phyloP scores from a whole-genome alignment of 2,113 vertebrate genomes.

The Phrynosoma blainvillii region DNA sequence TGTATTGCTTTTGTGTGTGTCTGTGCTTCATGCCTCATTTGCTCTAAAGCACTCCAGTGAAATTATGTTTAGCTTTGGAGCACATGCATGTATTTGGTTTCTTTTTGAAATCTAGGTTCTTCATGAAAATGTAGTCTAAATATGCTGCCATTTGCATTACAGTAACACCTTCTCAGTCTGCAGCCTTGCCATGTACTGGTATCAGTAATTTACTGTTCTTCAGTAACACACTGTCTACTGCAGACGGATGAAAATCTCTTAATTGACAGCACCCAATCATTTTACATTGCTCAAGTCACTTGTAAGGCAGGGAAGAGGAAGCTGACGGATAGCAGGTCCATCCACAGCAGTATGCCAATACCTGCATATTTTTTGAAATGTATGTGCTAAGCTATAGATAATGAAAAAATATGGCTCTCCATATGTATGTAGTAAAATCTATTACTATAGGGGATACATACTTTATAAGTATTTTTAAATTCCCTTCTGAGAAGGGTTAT shows the following conservation, averaged over 20 bases:
- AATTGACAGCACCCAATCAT: conserved; percentile 35
- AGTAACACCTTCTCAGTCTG: neutral
- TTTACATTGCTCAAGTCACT: conserved; percentile 56
- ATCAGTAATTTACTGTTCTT: conserved; percentile 12
- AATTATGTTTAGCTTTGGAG: neutral
- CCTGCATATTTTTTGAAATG: conserved; percentile 63
- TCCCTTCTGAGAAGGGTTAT: conserved; percentile 93
- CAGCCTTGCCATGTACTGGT: conserved; percentile 16
- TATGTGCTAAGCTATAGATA: conserved; percentile 79
- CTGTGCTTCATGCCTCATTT: neutral
- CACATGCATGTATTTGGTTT: conserved; percentile 45
- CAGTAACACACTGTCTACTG: neutral
- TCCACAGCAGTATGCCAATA: conserved; percentile 72
- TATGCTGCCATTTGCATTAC: conserved; percentile 23
- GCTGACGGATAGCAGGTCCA: conserved; percentile 82
- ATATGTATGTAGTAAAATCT: conserved; percentile 82
- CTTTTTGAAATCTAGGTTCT: conserved; percentile 34
- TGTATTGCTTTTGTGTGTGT: neutral
- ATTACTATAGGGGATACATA: conserved; percentile 82
- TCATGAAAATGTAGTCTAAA: conserved; percentile 30
- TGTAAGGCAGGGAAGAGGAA: conserved; percentile 63
- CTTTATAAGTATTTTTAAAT: conserved; percentile 95
- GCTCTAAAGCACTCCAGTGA: neutral
- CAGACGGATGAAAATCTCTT: conserved; percentile 22
- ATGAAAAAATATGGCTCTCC: conserved; percentile 79